These are phyloP conservation scores for Drosophila ananassae DNA, from an alignment of 1,140 invertebrate species.

Conservation along the genomic window DNA sequence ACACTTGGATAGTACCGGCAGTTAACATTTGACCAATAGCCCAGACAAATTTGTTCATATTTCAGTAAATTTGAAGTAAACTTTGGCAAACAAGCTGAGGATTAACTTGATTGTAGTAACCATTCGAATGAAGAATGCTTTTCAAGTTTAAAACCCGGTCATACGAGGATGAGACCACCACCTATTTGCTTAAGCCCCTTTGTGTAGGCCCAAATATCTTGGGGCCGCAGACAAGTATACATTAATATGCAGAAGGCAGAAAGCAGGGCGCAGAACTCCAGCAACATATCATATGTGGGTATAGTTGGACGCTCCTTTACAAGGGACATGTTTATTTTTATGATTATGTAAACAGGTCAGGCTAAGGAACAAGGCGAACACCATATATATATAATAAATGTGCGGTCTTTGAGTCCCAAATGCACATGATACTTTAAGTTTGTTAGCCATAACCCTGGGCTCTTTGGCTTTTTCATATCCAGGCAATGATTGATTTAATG, in stretches of 20 bases:
- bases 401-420: slow-evolving; percentile 55
- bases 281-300: slow-evolving; percentile 19
- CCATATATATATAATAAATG: slow-evolving; percentile 62
- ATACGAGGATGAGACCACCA: not conserved
- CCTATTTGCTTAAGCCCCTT: slow-evolving; percentile 12
- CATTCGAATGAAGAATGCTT: not conserved
- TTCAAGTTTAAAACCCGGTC: not conserved
- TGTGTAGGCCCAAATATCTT: slow-evolving; percentile 6
- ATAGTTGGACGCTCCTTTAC: slow-evolving; percentile 9
- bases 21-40: not conserved
- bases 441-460: slow-evolving; percentile 1
- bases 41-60: not conserved
- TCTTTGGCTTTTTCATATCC: not conserved
- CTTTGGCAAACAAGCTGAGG: not conserved
- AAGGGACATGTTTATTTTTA: slow-evolving; percentile 61
- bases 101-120: not conserved
- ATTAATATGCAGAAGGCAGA: slow-evolving; percentile 60
- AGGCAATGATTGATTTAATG: slow-evolving; percentile 25
- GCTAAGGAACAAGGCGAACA: not conserved
- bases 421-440: slow-evolving; percentile 43
- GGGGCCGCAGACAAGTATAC: slow-evolving; percentile 18
- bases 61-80: not conserved
- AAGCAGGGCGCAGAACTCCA: slow-evolving; percentile 12
- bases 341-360: slow-evolving; percentile 57
- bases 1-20: too few species aligned